Percentiles rank a stretch among this genome's conserved stretches.
These are phyloP conservation scores for Crotalus viridis DNA, from an alignment of 2,113 vertebrate genomes.

Conservation along the genomic window DNA sequence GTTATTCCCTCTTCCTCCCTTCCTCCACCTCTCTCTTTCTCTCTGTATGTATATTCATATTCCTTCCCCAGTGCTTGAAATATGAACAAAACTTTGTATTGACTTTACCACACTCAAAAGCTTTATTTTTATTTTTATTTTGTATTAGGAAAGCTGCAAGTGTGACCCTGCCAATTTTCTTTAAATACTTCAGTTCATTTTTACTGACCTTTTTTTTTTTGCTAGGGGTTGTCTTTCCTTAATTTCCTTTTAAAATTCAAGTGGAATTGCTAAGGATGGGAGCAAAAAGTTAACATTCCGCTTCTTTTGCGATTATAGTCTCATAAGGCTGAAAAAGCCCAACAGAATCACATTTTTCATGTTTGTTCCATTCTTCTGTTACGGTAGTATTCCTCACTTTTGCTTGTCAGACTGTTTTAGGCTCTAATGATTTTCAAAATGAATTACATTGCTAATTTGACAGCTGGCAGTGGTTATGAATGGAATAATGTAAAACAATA, in stretches of 20 bases:
- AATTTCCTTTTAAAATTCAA: slow-evolving; percentile 47
- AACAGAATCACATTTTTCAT: slow-evolving; percentile 28
- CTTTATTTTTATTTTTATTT: slow-evolving; percentile 8
- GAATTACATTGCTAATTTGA: slow-evolving; percentile 41
- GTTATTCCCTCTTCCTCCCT: too few relatives aligned
- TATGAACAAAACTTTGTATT: background rate
- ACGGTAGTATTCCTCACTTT: slow-evolving; percentile 32
- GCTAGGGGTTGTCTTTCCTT: background rate
- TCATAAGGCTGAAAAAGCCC: too few relatives aligned
- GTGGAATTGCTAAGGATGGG: background rate
- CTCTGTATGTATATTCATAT: background rate
- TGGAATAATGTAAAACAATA: slow-evolving; percentile 48
- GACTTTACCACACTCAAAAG: background rate
- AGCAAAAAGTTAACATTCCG: slow-evolving; percentile 23
- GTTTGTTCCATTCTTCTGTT: slow-evolving; percentile 31
- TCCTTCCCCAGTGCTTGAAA: background rate
- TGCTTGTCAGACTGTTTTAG: slow-evolving; percentile 39
- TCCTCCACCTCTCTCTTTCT: background rate
- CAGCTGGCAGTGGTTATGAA: slow-evolving; percentile 25
- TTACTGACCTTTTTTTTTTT: slow-evolving; percentile 17
- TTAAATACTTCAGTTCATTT: background rate
- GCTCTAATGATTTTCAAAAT: slow-evolving; percentile 36
- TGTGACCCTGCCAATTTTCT: slow-evolving; percentile 34
- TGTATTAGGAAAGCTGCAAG: slow-evolving; percentile 11
- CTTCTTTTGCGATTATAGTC: slow-evolving; percentile 24